phyloP scores from a whole-genome alignment of 1,140 invertebrate species.

The Formica exsecta region DNA sequence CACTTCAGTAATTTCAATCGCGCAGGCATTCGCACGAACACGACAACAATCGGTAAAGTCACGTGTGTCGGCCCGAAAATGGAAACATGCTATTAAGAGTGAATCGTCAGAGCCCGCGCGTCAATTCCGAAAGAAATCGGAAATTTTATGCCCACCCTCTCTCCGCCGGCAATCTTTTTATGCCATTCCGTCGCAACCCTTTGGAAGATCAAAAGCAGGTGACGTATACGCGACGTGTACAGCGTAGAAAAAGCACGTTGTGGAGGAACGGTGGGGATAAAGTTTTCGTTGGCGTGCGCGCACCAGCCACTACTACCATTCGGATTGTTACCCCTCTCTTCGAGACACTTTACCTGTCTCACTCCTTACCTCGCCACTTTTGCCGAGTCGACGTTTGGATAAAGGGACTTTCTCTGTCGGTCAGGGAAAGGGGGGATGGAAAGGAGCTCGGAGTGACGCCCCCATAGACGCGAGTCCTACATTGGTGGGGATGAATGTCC shows the following conservation, averaged over 20 bases:
- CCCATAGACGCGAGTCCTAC: neutral
- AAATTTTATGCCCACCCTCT: neutral
- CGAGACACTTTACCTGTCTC: constrained; percentile 15
- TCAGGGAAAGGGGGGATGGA: neutral
- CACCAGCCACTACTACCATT: constrained; percentile 40
- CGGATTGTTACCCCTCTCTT: constrained; percentile 45
- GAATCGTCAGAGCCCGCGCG: neutral
- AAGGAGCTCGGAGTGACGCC: constrained; percentile 58
- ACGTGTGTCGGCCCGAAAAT: neutral
- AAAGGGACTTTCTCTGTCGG: constrained; percentile 56
- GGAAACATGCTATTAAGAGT: neutral
- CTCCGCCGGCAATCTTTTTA: neutral
- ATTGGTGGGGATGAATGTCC: constrained; percentile 37
- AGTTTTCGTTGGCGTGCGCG: constrained; percentile 34
- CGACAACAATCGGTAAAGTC: neutral
- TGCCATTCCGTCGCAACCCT: neutral
- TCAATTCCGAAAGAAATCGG: constrained; percentile 8
- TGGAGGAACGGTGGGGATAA: constrained; percentile 31
- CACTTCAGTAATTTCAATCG: neutral
- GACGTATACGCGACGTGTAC: neutral
- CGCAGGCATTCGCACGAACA: neutral
- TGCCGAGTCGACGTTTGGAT: constrained; percentile 46
- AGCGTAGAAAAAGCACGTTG: constrained; percentile 16
- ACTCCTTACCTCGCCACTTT: constrained; percentile 1
- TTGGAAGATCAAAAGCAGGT: constrained; percentile 33